Conservation (phyloP, 2,113 vertebrate species). For the Labrus mixtus region DNA sequence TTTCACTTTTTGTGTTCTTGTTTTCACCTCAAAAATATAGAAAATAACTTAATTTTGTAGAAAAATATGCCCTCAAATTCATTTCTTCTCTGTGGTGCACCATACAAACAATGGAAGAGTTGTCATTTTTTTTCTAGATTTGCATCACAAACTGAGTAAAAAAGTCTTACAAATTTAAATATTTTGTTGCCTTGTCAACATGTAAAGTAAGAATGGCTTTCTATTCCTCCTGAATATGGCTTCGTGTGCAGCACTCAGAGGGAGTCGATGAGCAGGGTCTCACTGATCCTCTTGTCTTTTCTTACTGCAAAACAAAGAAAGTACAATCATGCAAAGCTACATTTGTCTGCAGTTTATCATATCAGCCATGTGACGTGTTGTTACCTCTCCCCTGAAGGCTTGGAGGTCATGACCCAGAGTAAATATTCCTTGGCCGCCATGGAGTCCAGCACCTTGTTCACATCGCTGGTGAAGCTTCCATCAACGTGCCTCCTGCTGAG, state of each 20-base stretch:
- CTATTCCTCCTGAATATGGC: constrained; percentile 80
- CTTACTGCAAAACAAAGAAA: constrained; percentile 77
- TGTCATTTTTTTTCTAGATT: constrained; percentile 55
- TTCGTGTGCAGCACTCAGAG: constrained; percentile 69
- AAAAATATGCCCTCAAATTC: constrained; percentile 61
- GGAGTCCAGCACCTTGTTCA: constrained; percentile 94
- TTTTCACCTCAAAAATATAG: constrained; percentile 70
- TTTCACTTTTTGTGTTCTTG: constrained; percentile 56
- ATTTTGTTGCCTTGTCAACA: constrained; percentile 31
- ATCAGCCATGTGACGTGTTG: neutral
- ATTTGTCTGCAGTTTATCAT: neutral
- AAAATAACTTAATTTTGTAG: constrained; percentile 78
- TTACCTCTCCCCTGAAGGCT: constrained; percentile 84
- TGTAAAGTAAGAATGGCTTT: constrained; percentile 83
- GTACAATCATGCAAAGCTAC: neutral
- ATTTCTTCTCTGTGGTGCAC: constrained; percentile 39
- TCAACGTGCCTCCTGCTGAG: constrained; percentile 91
- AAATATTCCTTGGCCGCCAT: constrained; percentile 95
- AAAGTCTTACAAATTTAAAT: constrained; percentile 48
- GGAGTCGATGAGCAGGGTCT: constrained; percentile 70
- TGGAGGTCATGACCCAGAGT: constrained; percentile 94
- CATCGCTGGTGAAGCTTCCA: constrained; percentile 96
- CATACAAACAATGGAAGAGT: constrained; percentile 68
- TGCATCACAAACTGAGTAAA: constrained; percentile 58
- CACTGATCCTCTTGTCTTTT: constrained; percentile 82